Base-by-base conservation (phyloP, 2,113 vertebrate species). In the Sceloporus tristichus region DNA sequence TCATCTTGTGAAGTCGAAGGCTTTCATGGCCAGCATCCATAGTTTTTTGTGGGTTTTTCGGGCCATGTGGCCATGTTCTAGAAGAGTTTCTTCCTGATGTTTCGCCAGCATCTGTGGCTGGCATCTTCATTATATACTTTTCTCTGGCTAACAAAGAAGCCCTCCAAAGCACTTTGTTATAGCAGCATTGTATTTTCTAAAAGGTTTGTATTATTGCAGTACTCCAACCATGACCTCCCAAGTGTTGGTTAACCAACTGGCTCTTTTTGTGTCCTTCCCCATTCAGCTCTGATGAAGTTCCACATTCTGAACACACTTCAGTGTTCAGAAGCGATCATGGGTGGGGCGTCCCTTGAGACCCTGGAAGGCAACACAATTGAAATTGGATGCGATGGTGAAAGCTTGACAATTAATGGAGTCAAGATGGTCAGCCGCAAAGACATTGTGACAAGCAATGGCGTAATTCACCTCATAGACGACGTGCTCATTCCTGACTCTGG, bases 401-500 rank as follows among this genome's bases (percentile, higher is more conserved):
- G 98, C 73, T 91, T 99, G 82, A 99, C 98, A 21, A 96, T 99
- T 53, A 99, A 99, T 8, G 99, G 98, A 21, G 90, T 98, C 86
- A 98, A 98, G 95, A 98, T 99, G 98, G 98, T 99, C 62, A 96
- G 95, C 86, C 98, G 97, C 90, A 99, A 99, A 96, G 99, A 99
- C 89, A 99, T 99, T 54, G 98, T 99, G 87, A 98, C 98, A 85
- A 98, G 93, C 92, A 99, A 99, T 9, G 99, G 99, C 0, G 98
- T 99, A 86, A 98, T 99, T 93, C 99, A 99, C 90, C 94, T 99
- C 78, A 98, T 99, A 82, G 98, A 98, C 88, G 56, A 97, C 94
- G 98, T 99, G 75, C 96, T 99, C 66, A 98, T 99, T 95, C 99
- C 99, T 82, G 98, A 99, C 93, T 99, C 99, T 92, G 99, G 99